Base-by-base conservation (phyloP, 1,140 invertebrate species). In the Hylyphantes graminicola region DNA sequence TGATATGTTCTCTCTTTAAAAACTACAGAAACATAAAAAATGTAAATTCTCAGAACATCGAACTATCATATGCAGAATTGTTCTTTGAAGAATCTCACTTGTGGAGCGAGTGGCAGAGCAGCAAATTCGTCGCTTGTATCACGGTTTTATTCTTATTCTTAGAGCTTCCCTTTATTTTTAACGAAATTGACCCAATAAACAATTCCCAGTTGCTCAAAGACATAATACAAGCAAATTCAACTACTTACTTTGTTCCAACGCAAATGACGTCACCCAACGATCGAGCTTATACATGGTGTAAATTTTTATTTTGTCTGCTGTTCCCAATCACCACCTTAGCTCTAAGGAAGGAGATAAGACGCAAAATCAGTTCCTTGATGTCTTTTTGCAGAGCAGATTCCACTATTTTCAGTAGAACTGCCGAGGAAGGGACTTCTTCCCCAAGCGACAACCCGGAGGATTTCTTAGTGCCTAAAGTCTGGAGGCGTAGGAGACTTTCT, bases 61-160 rank as follows among this genome's bases (percentile, higher is more conserved):
- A 85, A 21, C 19, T 85, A 11, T 77, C 82, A n/a, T 85, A 85
- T 10, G 54, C 82, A 7, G 82, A 85, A 19, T 15, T 85, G 10
- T 85, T 85, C 17, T 85, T 85, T 10, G 82, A 85, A 72, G 82
- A 85, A 17, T 72, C 82, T 5, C 55, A 85, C 54, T 15, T 85
- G 11, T 85, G 82, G 82, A 78, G 72, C n/a, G 82, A 85, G 68
- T 85, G 82, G 82, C 75, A 67, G 13, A 57, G 21, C 51, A 70
- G 21, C 19, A 85, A 85, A 61, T 85, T 85, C 35, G 80, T 83
- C 7, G 51, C 17, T n/a, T 9, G 35, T 12, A 57, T 83, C 35
- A 54, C 50, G 10, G 12, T 83, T 1, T 7, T 83, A n/a, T 83
- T 64, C 21, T 8, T 75, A n/a, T 48, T 67, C 7, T 51, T 83